Evolutionary conservation across 2,888 invertebrate genomes (phyloP), one percentile per base, ranked within the genome.

Genomic region (Meliscaeva auricollis): DNA sequence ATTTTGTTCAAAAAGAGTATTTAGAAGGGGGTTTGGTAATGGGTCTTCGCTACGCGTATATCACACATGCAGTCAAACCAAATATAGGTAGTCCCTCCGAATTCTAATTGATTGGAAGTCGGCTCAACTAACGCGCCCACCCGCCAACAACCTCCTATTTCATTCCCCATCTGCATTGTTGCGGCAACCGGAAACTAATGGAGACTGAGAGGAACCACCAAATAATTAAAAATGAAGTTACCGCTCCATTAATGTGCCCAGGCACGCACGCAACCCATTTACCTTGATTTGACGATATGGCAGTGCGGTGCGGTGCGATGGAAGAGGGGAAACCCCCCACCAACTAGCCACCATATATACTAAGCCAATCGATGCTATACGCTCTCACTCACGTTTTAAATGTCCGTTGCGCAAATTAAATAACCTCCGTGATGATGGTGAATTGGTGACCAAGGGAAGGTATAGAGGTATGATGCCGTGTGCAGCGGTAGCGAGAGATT

Each of bases 191-290:
- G 38, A 69, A 80, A 80, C 80, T 62, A 62, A 62, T 32, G 20
- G 69, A 56, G 70, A 66, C 60, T 38, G 52, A 54, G 50, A 58
- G 50, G 76, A 56, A 69, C 72, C 72, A 64, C 73, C 62, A 76
- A 81, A 85, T 85, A 76, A 85, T 81, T 85, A 85, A 85, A 85
- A 85, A 85, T 69, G 35, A 85, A 81, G 76, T 85, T 85, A 77
- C 81, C 85, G 69, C 76, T 77, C 81, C 68, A 85, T 85, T 85
- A 81, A 85, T 85, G 76, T 69, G 66, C 68, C 69, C 81, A 73
- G 50, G 77, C 81, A 85, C 85, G 85, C 85, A 85, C 85, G 62
- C 72, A 66, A 62, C 62, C 66, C 68, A 76, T 80, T 76, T 72
- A 76, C 84, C 76, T 77, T 81, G 76, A 81, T 76, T 81, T 81